phyloP scores from a whole-genome alignment of 2,113 vertebrate species.

The Beaufortia kweichowensis region DNA sequence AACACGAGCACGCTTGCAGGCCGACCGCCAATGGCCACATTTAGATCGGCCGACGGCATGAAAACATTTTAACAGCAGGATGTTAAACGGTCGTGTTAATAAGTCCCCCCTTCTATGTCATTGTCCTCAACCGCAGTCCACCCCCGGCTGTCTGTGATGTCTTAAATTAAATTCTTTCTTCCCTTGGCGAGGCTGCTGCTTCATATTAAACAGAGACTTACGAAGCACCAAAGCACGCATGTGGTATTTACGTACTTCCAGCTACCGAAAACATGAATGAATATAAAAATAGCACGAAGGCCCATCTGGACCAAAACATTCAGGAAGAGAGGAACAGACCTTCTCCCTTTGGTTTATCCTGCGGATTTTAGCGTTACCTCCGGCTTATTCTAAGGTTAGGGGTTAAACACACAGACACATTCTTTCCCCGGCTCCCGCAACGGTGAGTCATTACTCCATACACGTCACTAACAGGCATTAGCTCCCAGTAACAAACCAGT shows the following conservation, averaged over 20 bases:
- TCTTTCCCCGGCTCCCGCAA: conserved; percentile 62
- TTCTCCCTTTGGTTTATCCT: conserved; percentile 35
- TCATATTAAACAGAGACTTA: conserved; percentile 58
- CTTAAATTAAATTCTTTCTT: conserved; percentile 27
- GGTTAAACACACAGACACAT: conserved; percentile 48
- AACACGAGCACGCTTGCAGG: background rate
- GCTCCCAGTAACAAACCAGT: conserved; percentile 74
- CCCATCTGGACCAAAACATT: conserved; percentile 18
- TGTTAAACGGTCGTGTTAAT: background rate
- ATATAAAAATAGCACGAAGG: conserved; percentile 54
- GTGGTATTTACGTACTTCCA: conserved; percentile 58
- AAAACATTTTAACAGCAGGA: background rate
- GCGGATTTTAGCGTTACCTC: conserved; percentile 16
- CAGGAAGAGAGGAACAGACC: conserved; percentile 21
- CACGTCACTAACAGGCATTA: conserved; percentile 75
- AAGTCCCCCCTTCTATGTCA: background rate
- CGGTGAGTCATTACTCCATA: conserved; percentile 78
- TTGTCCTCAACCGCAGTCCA: background rate
- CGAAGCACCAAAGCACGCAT: conserved; percentile 29
- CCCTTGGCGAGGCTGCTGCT: conserved; percentile 47
- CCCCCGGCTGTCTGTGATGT: conserved; percentile 1
- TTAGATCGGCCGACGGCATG: background rate
- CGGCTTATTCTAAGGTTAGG: conserved; percentile 51
- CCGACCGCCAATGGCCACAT: background rate
- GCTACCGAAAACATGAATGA: conserved; percentile 65